phyloP scores from a whole-genome alignment of 2,888 invertebrate genomes.

The Bibio marci region DNA sequence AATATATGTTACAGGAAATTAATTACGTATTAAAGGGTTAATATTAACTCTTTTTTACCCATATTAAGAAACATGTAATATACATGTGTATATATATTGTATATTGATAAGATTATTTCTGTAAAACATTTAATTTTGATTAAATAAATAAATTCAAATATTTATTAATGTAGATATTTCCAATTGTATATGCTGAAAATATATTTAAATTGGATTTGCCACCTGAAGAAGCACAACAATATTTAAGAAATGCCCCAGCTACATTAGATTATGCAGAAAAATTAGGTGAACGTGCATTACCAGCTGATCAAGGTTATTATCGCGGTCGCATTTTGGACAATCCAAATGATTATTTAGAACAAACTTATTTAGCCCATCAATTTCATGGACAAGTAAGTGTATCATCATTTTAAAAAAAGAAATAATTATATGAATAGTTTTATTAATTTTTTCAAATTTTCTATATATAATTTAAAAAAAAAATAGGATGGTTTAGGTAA shows the following conservation, averaged over 20 bases:
- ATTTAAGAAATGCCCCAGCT: constrained; percentile 21
- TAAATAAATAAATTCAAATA: too few species aligned
- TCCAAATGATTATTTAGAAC: constrained; percentile 48
- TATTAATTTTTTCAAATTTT: background rate
- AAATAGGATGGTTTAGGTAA: constrained; percentile 44
- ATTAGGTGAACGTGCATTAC: constrained; percentile 33
- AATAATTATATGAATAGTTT: background rate
- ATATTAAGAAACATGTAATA: too few species aligned
- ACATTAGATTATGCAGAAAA: constrained; percentile 36
- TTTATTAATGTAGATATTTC: constrained; percentile 14
- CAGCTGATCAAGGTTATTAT: constrained; percentile 27
- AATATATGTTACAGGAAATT: too few species aligned
- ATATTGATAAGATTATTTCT: too few species aligned
- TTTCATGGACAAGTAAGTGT: constrained; percentile 46
- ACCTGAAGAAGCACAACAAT: constrained; percentile 33
- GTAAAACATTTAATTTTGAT: too few species aligned
- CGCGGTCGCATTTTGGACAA: constrained; percentile 42
- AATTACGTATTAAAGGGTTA: too few species aligned
- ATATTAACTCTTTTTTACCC: too few species aligned
- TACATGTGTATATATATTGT: too few species aligned
- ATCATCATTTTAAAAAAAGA: background rate
- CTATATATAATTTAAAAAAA: too few species aligned
- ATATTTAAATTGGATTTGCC: constrained; percentile 34
- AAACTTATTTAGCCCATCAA: constrained; percentile 51
- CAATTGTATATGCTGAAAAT: constrained; percentile 26